Evolutionary conservation across 1,140 invertebrate genomes (phyloP), one percentile per base, ranked within the genome.

Genomic region (Goniozus legneri): DNA sequence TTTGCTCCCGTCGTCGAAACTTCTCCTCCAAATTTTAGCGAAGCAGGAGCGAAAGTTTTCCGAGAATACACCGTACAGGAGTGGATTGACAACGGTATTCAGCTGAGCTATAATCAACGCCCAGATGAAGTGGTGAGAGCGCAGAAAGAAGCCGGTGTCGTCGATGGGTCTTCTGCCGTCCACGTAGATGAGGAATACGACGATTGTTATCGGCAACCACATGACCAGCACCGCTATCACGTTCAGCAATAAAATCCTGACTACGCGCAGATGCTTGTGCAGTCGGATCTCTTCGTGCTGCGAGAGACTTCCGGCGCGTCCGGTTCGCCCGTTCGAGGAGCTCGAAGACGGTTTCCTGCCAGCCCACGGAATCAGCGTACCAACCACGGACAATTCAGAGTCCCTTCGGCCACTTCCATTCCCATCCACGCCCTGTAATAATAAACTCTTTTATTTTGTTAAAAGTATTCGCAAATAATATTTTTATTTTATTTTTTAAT

Each of bases 51-150:
- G 74, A 67, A 91, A 89, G 62, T 85, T 87, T 47, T 86, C 86
- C 4, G 86, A 88, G 58, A 89, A 81, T 44, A 89, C 80, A 36
- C 88, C 87, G 60, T 89, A 91, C 12, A 91, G 79, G 12, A 91
- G 69, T 1, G 89, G 89, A 75, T 91, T 91, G 35, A 88, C 82
- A 52, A 87, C 83, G 6, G 84, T 86, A 62, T 88, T 88, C 12
- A 85, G 67, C 42, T 86, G 80, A 3, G 83, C 84, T 0, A 84
- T 66, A 8, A 82, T 66, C 20, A 86, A 70, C 3, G 82, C 66
- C 67, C 75, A 76, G 8, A 82, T 60, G 50, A 82, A 82, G 56
- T 82, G 77, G 44, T 79, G 73, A 1, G 78, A 80, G 14, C 70
- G 54, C 3, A 82, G 46, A 48, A 81, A 81, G 50, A 77, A 80